Percentiles rank a stretch among this genome's conserved stretches.
Conservation (phyloP, 1,140 invertebrate species). For the Zaprionus ornatus region DNA sequence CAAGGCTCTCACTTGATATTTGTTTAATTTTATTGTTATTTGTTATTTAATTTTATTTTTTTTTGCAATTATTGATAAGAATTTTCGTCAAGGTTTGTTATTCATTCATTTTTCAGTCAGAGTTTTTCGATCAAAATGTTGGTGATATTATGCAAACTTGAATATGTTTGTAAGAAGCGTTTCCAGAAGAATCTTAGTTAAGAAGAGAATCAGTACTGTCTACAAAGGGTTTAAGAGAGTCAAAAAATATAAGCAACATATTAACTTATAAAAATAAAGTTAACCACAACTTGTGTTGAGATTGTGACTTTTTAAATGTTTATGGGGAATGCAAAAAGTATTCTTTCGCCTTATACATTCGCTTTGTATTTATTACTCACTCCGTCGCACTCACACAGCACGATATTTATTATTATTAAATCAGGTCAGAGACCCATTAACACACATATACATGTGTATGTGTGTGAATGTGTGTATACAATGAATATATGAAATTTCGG, state of each 20-base stretch:
- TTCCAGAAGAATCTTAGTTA: neutral
- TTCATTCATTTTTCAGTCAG: neutral
- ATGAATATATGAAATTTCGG: conserved; percentile 22
- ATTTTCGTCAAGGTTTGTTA: conserved; percentile 20
- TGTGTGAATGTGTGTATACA: neutral
- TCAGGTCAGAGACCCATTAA: conserved; percentile 83
- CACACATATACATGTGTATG: conserved; percentile 52
- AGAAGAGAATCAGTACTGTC: neutral
- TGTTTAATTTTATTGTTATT: conserved; percentile 16
- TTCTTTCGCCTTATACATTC: conserved; percentile 3
- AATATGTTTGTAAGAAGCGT: too few relatives aligned
- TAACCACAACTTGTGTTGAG: conserved; percentile 10
- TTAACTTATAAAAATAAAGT: conserved; percentile 14
- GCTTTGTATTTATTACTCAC: conserved; percentile 22
- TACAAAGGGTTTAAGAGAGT: neutral
- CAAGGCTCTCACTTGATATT: neutral
- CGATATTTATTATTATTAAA: conserved; percentile 82
- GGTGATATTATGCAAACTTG: neutral
- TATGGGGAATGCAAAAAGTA: neutral
- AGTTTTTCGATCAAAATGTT: neutral
- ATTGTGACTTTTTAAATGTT: conserved; percentile 5
- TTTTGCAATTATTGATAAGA: conserved; percentile 24
- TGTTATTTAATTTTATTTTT: conserved; percentile 17
- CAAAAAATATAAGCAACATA: neutral
- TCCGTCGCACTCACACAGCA: conserved; percentile 25